Evolutionary conservation across 2,888 invertebrate species (phyloP).

Genomic region (Sphinx pinastri): DNA sequence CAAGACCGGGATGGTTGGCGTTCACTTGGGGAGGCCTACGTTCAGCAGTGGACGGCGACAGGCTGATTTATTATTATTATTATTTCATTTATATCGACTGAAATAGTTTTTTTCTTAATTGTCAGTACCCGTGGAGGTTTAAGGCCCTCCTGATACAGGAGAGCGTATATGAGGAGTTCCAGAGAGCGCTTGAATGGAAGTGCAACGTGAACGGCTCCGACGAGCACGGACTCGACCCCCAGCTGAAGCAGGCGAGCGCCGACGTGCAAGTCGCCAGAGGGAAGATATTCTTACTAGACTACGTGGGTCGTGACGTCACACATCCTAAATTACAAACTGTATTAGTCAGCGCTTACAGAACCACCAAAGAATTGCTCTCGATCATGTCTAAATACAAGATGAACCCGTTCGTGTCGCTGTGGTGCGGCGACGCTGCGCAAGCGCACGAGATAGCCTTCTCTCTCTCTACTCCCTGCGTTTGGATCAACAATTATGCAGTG

Average conservation of each 20-base stretch:
- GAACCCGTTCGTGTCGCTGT: constrained; percentile 52
- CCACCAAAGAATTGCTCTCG: constrained; percentile 57
- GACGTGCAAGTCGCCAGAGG: background rate
- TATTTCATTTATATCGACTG: no score
- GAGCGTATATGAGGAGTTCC: constrained; percentile 51
- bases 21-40: no score
- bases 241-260: constrained; percentile 35
- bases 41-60: no score
- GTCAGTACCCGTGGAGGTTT: constrained; percentile 58
- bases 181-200: constrained; percentile 50
- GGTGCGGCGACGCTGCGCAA: constrained; percentile 56
- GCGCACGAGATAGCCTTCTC: constrained; percentile 56
- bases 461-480: constrained; percentile 43
- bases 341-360: constrained; percentile 60
- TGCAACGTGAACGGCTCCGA: constrained; percentile 29
- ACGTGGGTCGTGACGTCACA: constrained; percentile 28
- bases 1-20: no score
- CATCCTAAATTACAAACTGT: constrained; percentile 25
- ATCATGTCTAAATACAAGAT: constrained; percentile 41
- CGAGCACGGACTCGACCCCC: constrained; percentile 4
- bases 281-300: constrained; percentile 45
- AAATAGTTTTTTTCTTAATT: constrained; percentile 26
- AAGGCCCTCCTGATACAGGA: constrained; percentile 59
- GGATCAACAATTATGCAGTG: constrained; percentile 57
- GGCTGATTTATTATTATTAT: no score